phyloP scores from a whole-genome alignment of 2,113 vertebrate species.

The Regulus satrapa region DNA sequence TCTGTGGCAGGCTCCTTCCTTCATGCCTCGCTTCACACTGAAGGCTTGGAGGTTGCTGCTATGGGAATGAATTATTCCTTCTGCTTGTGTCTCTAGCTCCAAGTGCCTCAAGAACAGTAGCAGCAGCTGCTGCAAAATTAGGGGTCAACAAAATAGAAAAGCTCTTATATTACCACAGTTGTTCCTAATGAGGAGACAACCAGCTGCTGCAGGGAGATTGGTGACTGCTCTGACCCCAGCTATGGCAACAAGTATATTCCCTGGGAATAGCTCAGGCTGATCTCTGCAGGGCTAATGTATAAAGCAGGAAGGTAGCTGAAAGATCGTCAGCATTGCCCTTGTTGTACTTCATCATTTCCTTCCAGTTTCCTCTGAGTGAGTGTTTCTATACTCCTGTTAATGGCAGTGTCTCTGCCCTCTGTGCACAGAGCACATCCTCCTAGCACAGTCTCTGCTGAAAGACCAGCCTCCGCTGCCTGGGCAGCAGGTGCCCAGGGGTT shows the following conservation, averaged over 20 bases:
- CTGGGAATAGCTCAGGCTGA: neutral
- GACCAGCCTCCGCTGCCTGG: neutral
- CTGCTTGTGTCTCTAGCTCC: neutral
- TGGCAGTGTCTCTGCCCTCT: neutral
- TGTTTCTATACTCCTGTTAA: neutral
- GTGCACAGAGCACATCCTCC: neutral
- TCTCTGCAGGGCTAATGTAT: neutral
- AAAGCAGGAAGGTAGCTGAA: neutral
- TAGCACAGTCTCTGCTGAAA: neutral
- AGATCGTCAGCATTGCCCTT: neutral
- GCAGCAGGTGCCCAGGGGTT: fast-evolving
- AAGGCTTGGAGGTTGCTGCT: neutral
- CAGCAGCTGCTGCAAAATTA: neutral
- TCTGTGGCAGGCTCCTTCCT: neutral
- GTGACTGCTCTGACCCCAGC: neutral
- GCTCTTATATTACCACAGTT: neutral
- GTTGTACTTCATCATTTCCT: neutral
- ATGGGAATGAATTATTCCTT: neutral
- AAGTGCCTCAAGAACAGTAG: neutral
- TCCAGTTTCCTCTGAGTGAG: neutral
- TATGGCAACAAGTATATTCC: neutral
- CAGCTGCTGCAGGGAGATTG: neutral
- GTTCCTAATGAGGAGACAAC: neutral
- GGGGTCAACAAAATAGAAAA: neutral
- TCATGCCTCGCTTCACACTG: neutral